A percentile compares a stretch with the other conserved stretches of the same genome.
Evolutionary conservation across 1,140 invertebrate genomes (phyloP).

Genomic region (Drosophila auraria): DNA sequence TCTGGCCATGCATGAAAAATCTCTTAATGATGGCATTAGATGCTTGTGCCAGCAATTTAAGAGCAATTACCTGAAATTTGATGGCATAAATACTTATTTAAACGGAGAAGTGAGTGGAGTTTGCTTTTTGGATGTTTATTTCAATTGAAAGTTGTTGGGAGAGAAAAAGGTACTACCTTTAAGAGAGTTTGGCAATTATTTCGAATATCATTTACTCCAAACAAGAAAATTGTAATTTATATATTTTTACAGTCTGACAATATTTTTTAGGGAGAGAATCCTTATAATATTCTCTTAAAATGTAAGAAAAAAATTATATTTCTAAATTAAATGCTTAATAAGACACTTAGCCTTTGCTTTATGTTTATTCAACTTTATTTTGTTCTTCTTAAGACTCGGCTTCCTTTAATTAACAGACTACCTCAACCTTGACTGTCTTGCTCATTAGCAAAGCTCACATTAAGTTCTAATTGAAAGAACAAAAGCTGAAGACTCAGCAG

Average conservation of each 20-base stretch:
- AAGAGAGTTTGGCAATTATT: background rate
- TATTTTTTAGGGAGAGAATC: background rate
- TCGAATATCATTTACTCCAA: too few relatives aligned
- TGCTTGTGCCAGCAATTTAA: slow-evolving; percentile 23
- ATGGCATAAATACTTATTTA: slow-evolving; percentile 8
- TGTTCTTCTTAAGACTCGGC: background rate
- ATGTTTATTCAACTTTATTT: background rate
- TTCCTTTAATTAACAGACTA: slow-evolving; percentile 13
- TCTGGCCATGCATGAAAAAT: slow-evolving; percentile 33
- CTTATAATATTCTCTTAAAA: background rate
- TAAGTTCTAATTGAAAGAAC: slow-evolving; percentile 39
- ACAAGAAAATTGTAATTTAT: too few relatives aligned
- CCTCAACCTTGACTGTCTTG: slow-evolving; percentile 33
- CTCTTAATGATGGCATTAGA: slow-evolving; percentile 32
- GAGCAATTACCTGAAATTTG: slow-evolving; percentile 10
- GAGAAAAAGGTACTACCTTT: background rate
- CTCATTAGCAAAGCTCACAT: slow-evolving; percentile 28
- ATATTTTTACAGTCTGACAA: too few relatives aligned
- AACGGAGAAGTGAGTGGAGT: background rate
- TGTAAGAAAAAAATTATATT: background rate
- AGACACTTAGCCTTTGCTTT: background rate
- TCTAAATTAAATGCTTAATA: background rate
- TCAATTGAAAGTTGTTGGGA: background rate
- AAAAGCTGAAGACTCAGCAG: background rate
- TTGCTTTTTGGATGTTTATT: background rate